phyloP scores from a whole-genome alignment of 2,797 vertebrate species.

The Microctenopoma lineatum region DNA sequence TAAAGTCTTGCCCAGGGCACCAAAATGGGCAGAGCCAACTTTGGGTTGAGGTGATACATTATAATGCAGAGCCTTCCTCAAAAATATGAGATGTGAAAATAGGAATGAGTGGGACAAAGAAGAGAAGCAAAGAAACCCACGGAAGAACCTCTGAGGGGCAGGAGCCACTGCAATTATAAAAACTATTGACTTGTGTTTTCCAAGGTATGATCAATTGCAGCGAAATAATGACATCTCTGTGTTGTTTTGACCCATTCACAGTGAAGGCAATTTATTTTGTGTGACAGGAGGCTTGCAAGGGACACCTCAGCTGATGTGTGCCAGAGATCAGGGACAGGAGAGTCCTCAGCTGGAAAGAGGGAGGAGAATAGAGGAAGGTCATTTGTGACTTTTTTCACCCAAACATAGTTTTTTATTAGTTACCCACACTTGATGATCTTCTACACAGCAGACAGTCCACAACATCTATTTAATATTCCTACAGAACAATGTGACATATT shows the following conservation, averaged over 20 bases:
- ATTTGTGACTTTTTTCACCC: constrained; percentile 49
- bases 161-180: constrained; percentile 86
- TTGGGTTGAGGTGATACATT: background rate
- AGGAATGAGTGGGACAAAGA: constrained; percentile 59
- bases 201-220: constrained; percentile 87
- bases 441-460: background rate
- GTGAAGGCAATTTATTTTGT: constrained; percentile 88
- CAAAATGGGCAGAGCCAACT: no score
- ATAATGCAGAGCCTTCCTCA: constrained; percentile 36
- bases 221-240: constrained; percentile 87
- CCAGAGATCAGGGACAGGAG: constrained; percentile 70
- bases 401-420: constrained; percentile 3
- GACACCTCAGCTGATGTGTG: constrained; percentile 79
- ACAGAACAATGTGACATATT: no score
- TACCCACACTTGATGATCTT: background rate
- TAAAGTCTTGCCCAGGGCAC: no score
- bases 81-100: constrained; percentile 58
- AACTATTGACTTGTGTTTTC: constrained; percentile 88
- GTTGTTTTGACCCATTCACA: constrained; percentile 87
- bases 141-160: constrained; percentile 70
- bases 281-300: constrained; percentile 83
- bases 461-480: no score
- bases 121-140: constrained; percentile 55
- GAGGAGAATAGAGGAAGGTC: constrained; percentile 58
- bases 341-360: constrained; percentile 55